phyloP scores from a whole-genome alignment of 2,797 vertebrate genomes.

The Spondyliosoma cantharus region DNA sequence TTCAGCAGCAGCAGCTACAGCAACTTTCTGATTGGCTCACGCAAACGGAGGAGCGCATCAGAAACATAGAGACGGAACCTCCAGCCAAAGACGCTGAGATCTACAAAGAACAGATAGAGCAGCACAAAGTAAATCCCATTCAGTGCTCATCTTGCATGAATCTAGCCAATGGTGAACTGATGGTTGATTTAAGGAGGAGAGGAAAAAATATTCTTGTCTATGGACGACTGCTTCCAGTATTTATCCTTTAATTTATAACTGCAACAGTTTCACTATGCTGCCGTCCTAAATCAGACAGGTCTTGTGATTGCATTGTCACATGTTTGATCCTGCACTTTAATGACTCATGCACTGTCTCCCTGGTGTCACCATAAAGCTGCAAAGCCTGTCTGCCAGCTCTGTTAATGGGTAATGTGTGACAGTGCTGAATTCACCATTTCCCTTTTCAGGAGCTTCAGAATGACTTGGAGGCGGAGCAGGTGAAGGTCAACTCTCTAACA shows the following conservation, averaged over 20 bases:
- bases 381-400: slow-evolving; percentile 19
- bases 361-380: slow-evolving; percentile 5
- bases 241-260: no score
- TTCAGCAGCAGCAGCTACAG: slow-evolving; percentile 95
- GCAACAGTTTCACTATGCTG: not conserved
- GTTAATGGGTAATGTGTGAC: slow-evolving; percentile 51
- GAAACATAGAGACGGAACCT: slow-evolving; percentile 88
- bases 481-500: slow-evolving; percentile 97
- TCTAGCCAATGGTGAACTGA: not conserved
- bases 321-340: slow-evolving; percentile 2
- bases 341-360: not conserved
- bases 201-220: no score
- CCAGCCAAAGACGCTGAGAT: slow-evolving; percentile 83
- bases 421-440: slow-evolving; percentile 33
- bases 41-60: slow-evolving; percentile 92
- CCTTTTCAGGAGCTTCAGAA: slow-evolving; percentile 89
- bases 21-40: slow-evolving; percentile 96
- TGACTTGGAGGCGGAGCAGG: slow-evolving; percentile 95
- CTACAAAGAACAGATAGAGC: slow-evolving; percentile 89
- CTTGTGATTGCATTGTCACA: slow-evolving; percentile 11
- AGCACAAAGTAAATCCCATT: slow-evolving; percentile 90
- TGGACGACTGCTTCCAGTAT: no score
- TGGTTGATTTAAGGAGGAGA: not conserved
- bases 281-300: slow-evolving; percentile 12
- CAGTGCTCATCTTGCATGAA: not conserved